Evolutionary conservation across 37 sponge, comb jelly and placozoan genomes (phyloP).

Genomic region (Eunapius fragilis): DNA sequence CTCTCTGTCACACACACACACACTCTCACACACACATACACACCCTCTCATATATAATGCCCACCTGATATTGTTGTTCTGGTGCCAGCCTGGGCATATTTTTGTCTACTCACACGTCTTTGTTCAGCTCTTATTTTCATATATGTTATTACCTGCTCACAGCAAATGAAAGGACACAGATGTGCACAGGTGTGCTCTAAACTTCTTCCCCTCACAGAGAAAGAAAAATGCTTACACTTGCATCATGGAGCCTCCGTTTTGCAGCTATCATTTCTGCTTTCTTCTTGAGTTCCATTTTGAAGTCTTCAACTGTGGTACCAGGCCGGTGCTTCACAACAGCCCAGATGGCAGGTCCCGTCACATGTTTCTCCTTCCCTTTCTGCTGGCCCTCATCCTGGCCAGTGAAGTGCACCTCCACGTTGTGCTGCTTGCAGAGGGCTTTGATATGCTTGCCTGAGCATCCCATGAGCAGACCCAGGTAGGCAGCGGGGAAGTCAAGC

Average conservation of each 20-base stretch:
- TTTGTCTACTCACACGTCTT: too few relatives aligned
- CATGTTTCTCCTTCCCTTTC: background rate
- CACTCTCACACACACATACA: too few relatives aligned
- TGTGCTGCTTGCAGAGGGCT: slow-evolving; percentile 7
- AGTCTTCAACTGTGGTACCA: background rate
- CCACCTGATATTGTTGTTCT: background rate
- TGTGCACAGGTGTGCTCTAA: too few relatives aligned
- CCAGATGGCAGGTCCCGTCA: background rate
- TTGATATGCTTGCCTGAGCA: background rate
- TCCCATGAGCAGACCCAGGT: slow-evolving; percentile 8
- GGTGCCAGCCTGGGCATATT: background rate
- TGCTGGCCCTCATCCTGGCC: background rate
- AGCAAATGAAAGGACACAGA: background rate
- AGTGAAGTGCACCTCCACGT: background rate
- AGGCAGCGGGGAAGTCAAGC: background rate
- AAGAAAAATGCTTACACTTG: background rate
- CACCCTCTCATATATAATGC: background rate
- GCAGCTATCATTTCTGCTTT: background rate
- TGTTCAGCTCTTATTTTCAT: background rate
- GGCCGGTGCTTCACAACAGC: background rate
- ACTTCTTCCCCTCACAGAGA: background rate
- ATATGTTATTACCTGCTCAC: background rate
- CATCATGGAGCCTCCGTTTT: background rate
- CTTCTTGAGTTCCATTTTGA: background rate
- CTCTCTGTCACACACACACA: too few relatives aligned